A percentile compares a stretch with the other conserved stretches of the same genome.
Evolutionary conservation across 1,140 invertebrate genomes (phyloP).

Genomic region (Bombus waltoni): DNA sequence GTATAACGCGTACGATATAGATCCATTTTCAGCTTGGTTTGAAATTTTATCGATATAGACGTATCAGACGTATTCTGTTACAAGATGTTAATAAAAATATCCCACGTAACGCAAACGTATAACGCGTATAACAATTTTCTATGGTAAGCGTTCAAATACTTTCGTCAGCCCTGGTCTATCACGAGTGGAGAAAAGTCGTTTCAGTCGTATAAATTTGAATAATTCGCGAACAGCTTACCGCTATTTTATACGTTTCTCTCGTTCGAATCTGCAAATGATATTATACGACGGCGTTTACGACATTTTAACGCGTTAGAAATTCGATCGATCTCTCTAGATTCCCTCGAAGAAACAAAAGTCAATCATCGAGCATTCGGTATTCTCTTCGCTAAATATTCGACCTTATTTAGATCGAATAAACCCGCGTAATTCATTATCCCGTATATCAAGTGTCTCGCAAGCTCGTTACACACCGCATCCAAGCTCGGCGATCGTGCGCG

Average conservation of each 20-base stretch:
- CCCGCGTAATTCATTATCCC: slow-evolving; percentile 24
- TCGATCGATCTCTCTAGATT: not conserved
- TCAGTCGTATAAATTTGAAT: not conserved
- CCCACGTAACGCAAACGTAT: not conserved
- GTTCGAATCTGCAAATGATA: too few species aligned
- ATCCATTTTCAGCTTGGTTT: too few species aligned
- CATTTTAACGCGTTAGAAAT: not conserved
- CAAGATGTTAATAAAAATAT: too few species aligned
- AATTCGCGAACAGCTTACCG: not conserved
- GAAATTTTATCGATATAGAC: too few species aligned
- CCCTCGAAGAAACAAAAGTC: not conserved
- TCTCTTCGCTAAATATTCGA: not conserved
- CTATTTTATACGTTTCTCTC: not conserved
- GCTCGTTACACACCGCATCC: not conserved
- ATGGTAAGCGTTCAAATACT: too few species aligned
- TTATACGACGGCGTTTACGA: not conserved
- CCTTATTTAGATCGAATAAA: not conserved
- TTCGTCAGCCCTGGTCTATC: too few species aligned
- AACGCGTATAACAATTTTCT: not conserved
- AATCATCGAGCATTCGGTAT: not conserved
- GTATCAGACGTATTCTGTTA: too few species aligned
- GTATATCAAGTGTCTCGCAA: not conserved
- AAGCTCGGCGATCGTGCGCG: not conserved
- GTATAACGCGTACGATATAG: too few species aligned
- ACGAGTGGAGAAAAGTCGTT: not conserved